Evolutionary conservation across 2,113 vertebrate genomes (phyloP).

Genomic region (Chinchilla lanigera): DNA sequence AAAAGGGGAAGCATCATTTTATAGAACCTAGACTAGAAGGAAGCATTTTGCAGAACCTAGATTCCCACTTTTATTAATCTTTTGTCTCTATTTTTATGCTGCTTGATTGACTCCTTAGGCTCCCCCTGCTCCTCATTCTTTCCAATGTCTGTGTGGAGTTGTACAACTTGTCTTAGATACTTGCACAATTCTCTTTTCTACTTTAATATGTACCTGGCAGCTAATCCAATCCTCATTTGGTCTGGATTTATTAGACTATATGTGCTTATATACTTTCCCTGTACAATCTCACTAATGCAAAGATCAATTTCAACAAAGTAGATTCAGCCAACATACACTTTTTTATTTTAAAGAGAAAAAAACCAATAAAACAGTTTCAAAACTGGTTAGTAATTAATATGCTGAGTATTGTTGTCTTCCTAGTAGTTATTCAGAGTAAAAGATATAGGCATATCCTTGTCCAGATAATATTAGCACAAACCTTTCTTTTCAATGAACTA

Average conservation of each 20-base stretch:
- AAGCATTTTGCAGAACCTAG: neutral
- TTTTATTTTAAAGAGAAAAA: no score
- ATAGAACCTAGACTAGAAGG: neutral
- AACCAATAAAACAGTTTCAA: no score
- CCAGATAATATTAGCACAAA: no score
- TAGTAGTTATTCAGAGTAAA: no score
- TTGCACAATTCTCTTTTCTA: neutral
- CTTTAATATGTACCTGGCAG: neutral
- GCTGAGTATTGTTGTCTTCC: no score
- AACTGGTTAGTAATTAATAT: no score
- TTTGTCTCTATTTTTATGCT: neutral
- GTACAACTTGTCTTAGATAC: neutral
- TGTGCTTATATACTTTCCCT: neutral
- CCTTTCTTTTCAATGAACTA: no score
- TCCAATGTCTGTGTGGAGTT: neutral
- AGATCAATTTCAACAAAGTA: neutral
- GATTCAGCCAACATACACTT: neutral
- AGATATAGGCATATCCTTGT: no score
- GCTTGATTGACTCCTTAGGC: neutral
- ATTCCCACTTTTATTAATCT: neutral
- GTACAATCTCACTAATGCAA: neutral
- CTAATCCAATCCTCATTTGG: neutral
- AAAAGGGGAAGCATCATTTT: neutral
- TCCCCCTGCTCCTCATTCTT: fast-evolving
- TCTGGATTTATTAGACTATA: neutral